phyloP scores from a whole-genome alignment of 2,888 invertebrate species.

The Tiliacea aurago region DNA sequence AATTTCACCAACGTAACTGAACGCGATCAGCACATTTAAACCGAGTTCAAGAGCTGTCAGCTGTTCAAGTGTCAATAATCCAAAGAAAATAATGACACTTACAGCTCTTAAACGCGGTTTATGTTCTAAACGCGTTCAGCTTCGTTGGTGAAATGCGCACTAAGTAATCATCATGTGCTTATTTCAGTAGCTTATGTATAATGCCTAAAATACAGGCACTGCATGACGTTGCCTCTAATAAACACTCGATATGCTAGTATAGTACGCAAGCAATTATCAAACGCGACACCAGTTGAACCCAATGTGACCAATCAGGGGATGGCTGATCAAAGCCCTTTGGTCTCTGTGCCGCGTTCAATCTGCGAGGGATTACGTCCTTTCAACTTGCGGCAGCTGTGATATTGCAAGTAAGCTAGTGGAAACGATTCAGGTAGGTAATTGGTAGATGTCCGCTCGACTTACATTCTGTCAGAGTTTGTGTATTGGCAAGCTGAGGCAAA shows the following conservation, averaged over 20 bases:
- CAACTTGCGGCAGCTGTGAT: not conserved
- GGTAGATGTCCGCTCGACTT: not conserved
- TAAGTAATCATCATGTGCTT: not conserved
- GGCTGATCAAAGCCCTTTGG: slow-evolving; percentile 13
- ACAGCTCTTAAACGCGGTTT: too few relatives aligned
- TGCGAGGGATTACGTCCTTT: not conserved
- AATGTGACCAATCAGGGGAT: slow-evolving; percentile 4
- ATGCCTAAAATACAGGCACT: not conserved
- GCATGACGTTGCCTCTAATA: not conserved
- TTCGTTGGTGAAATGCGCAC: too few relatives aligned
- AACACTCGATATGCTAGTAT: not conserved
- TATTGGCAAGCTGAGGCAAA: not conserved
- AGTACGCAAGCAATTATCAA: not conserved
- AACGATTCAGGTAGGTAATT: not conserved
- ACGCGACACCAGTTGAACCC: not conserved
- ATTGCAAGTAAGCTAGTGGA: slow-evolving; percentile 8
- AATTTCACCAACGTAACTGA: too few relatives aligned
- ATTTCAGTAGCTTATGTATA: not conserved
- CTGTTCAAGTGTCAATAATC: too few relatives aligned
- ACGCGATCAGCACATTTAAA: too few relatives aligned
- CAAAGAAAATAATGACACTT: too few relatives aligned
- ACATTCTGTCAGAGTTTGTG: not conserved
- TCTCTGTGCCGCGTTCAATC: not conserved
- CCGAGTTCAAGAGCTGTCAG: too few relatives aligned
- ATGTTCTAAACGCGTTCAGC: too few relatives aligned